phyloP scores from a whole-genome alignment of 2,888 invertebrate genomes.

The Vandiemenella viatica region DNA sequence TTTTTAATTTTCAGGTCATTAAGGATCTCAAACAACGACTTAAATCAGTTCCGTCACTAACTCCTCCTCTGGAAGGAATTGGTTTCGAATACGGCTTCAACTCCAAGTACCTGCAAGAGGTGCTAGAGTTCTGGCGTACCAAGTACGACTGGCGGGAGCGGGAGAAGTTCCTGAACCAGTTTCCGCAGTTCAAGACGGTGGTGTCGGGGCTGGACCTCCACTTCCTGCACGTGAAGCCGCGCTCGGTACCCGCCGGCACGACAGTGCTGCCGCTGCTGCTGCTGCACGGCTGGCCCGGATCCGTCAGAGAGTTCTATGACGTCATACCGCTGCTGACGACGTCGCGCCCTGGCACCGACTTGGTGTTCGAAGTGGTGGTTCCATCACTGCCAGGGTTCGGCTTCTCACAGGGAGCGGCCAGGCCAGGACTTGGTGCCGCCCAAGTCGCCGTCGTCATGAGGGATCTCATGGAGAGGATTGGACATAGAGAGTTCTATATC shows the following conservation, averaged over 20 bases:
- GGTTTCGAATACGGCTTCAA: constrained; percentile 74
- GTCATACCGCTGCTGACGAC: constrained; percentile 48
- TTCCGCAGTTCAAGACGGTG: constrained; percentile 56
- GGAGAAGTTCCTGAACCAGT: constrained; percentile 53
- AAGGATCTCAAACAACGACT: constrained; percentile 44
- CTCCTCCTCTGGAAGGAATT: constrained; percentile 29
- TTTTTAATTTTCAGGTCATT: constrained; percentile 43
- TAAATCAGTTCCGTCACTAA: constrained; percentile 33
- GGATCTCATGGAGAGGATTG: constrained; percentile 55
- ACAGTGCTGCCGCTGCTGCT: constrained; percentile 48
- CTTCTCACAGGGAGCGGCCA: constrained; percentile 28
- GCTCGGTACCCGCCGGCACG: background rate
- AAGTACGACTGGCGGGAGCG: constrained; percentile 57
- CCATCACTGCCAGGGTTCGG: constrained; percentile 57
- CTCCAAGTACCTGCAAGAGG: constrained; percentile 43
- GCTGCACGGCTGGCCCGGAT: constrained; percentile 78
- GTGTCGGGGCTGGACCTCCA: constrained; percentile 47
- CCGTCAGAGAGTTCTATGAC: constrained; percentile 49
- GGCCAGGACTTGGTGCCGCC: constrained; percentile 19
- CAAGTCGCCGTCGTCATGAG: constrained; percentile 43
- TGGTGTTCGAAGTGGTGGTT: constrained; percentile 50
- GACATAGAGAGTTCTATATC: constrained; percentile 45
- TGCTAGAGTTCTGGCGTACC: constrained; percentile 64
- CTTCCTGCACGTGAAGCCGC: constrained; percentile 9
- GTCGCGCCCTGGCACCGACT: constrained; percentile 33